A percentile compares a stretch with the other conserved stretches of the same genome.
Evolutionary conservation across 1,140 invertebrate genomes (phyloP).

Genomic region (Aporrectodea caliginosa): DNA sequence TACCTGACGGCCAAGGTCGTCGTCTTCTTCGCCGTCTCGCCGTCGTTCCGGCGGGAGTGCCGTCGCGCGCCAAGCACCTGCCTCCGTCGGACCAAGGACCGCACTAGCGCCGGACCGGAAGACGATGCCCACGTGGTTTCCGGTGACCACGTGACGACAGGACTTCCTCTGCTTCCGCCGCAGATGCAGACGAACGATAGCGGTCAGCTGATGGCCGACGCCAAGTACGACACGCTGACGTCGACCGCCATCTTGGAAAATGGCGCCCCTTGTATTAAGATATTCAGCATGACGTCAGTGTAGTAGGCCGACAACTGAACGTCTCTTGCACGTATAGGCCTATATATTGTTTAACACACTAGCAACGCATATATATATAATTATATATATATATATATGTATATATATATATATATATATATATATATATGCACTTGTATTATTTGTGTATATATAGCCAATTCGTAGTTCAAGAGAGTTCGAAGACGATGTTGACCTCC

Average conservation of each 20-base stretch:
- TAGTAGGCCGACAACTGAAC: no score
- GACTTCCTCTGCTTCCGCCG: constrained; percentile 13
- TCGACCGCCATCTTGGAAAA: constrained; percentile 26
- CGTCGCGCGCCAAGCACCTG: constrained; percentile 14
- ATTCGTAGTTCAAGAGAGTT: no score
- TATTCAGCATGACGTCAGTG: constrained; percentile 27
- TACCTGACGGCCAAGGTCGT: constrained; percentile 41
- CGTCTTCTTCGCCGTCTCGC: constrained; percentile 37
- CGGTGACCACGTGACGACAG: constrained; percentile 15
- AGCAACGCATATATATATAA: no score
- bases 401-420: no score
- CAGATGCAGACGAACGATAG: no score
- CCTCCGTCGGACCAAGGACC: not conserved
- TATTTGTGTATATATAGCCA: no score
- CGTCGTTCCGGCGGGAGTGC: constrained; percentile 36
- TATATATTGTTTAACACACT: no score
- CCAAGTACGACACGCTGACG: not conserved
- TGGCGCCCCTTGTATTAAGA: constrained; percentile 21
- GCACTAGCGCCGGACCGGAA: constrained; percentile 8
- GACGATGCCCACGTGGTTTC: not conserved
- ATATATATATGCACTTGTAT: no score
- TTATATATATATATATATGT: no score
- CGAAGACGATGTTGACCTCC: no score
- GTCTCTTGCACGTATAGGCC: no score
- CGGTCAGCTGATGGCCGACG: not conserved